These are phyloP conservation scores for Zophobas morio DNA, from an alignment of 1,140 invertebrate species.

Conservation along the genomic window DNA sequence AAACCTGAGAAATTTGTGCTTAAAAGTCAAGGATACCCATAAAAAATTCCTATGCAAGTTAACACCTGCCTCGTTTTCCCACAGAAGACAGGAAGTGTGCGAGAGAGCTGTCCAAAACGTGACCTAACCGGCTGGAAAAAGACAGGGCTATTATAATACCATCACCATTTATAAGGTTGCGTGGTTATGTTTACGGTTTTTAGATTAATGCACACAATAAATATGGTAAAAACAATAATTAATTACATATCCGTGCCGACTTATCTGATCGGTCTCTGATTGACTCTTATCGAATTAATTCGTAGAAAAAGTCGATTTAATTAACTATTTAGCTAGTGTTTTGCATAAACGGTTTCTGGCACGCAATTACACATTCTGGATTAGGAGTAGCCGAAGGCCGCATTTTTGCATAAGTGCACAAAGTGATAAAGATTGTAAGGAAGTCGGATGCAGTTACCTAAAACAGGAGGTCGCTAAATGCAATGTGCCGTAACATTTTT, in stretches of 20 bases:
- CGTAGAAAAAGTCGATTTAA: constrained; percentile 7
- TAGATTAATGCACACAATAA: constrained; percentile 36
- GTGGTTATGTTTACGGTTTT: constrained; percentile 23
- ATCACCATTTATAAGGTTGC: constrained; percentile 22
- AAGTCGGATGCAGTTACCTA: background rate
- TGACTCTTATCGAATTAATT: background rate
- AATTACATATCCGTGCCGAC: constrained; percentile 15
- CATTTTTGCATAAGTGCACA: constrained; percentile 1
- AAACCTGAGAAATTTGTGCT: constrained; percentile 19
- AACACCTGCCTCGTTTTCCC: constrained; percentile 51
- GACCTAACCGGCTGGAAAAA: constrained; percentile 19
- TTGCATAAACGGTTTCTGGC: background rate
- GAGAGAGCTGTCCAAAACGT: constrained; percentile 34
- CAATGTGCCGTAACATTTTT: no score
- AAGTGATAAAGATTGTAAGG: background rate
- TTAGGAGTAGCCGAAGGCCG: background rate
- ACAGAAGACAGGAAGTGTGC: constrained; percentile 50
- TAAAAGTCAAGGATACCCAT: constrained; percentile 49
- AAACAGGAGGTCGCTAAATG: background rate
- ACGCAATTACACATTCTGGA: background rate
- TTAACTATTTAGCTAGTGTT: constrained; percentile 1
- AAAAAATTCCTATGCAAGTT: constrained; percentile 52
- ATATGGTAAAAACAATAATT: constrained; percentile 25
- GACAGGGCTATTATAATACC: constrained; percentile 29
- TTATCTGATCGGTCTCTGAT: background rate